phyloP scores from a whole-genome alignment of 2,113 vertebrate species.

The Elanus axillaris region DNA sequence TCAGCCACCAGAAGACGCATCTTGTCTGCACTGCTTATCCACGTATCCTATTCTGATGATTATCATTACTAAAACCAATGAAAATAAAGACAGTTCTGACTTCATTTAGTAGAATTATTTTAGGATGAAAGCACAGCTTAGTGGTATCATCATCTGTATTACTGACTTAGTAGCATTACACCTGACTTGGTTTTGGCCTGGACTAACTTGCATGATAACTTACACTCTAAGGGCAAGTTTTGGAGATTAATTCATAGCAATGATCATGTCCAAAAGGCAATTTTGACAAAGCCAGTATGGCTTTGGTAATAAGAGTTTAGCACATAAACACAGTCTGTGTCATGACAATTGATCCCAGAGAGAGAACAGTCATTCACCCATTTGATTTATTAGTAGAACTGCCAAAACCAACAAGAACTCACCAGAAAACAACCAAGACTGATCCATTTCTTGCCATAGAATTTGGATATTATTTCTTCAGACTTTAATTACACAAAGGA shows the following conservation, averaged over 20 bases:
- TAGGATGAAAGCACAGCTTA: neutral
- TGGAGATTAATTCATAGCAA: neutral
- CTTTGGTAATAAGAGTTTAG: neutral
- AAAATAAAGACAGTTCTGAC: neutral
- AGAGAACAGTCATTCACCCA: neutral
- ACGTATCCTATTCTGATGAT: neutral
- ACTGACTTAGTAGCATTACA: neutral
- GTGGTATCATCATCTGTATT: neutral
- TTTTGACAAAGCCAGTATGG: neutral
- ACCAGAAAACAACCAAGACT: neutral
- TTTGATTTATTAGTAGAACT: neutral
- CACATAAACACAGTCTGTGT: neutral
- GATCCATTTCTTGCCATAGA: neutral
- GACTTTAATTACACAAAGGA: neutral
- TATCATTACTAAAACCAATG: neutral
- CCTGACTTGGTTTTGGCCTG: neutral
- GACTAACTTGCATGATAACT: neutral
- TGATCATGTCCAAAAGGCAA: neutral
- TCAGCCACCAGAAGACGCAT: neutral
- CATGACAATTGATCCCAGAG: neutral
- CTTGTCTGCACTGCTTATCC: neutral
- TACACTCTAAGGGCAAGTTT: neutral
- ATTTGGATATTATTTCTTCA: neutral
- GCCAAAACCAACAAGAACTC: neutral
- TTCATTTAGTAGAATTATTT: neutral